phyloP scores from a whole-genome alignment of 1,140 invertebrate genomes.

The Drosophila sulfurigaster region DNA sequence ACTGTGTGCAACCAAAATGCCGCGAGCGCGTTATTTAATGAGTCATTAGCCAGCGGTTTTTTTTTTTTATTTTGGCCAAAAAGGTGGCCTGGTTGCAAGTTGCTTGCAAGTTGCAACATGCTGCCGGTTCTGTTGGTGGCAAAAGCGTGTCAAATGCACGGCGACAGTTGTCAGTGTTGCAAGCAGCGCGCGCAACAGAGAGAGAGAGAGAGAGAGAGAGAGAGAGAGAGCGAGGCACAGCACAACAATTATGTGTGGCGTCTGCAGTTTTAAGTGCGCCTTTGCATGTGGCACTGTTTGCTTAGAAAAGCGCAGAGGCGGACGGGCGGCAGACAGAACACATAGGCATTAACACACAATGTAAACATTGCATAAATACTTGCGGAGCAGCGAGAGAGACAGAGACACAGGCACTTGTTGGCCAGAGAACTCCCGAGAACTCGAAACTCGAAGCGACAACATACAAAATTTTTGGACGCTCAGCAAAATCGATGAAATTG shows the following conservation, averaged over 20 bases:
- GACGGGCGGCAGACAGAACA: not conserved
- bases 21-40: slow-evolving; percentile 75
- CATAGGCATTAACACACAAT: slow-evolving; percentile 74
- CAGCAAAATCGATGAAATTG: slow-evolving; percentile 62
- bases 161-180: slow-evolving; percentile 73
- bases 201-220: too few relatives aligned
- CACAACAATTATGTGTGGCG: slow-evolving; percentile 79
- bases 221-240: slow-evolving; percentile 6
- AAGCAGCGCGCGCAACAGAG: not conserved
- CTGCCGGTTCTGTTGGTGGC: not conserved
- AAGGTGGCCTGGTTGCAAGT: slow-evolving; percentile 44
- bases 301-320: slow-evolving; percentile 17
- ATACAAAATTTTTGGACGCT: not conserved
- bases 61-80: slow-evolving; percentile 22
- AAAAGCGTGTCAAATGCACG: slow-evolving; percentile 70
- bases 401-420: slow-evolving; percentile 64
- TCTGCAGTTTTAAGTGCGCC: slow-evolving; percentile 81
- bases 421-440: slow-evolving; percentile 28
- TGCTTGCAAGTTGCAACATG: not conserved
- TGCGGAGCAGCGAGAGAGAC: slow-evolving; percentile 42
- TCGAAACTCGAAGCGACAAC: not conserved
- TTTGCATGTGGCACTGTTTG: slow-evolving; percentile 78
- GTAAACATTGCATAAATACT: slow-evolving; percentile 80
- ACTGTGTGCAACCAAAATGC: slow-evolving; percentile 26
- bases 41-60: slow-evolving; percentile 66